Conservation (phyloP, 1,140 invertebrate genomes). For the Yoshiicerus persimilis region DNA sequence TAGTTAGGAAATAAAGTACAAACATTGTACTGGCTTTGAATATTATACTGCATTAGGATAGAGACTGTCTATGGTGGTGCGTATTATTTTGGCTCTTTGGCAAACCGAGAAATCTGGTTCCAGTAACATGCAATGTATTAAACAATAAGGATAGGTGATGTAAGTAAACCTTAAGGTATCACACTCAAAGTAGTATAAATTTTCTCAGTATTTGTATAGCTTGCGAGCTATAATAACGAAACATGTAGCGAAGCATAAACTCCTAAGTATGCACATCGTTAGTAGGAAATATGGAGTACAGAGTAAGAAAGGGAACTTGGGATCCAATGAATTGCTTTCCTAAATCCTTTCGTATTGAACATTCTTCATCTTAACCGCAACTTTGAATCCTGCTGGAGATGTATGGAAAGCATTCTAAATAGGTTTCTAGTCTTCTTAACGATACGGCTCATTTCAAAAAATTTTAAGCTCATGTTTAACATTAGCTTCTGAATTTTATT, state of each 20-base stretch:
- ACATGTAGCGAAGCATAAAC: background rate
- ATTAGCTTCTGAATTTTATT: background rate
- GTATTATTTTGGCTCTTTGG: constrained; percentile 2
- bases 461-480: background rate
- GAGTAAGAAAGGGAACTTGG: background rate
- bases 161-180: background rate
- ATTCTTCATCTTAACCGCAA: constrained; percentile 31
- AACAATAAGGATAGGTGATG: background rate
- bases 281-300: background rate
- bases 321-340: constrained; percentile 33
- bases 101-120: background rate
- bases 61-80: background rate
- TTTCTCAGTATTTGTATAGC: constrained; percentile 12
- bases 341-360: constrained; percentile 32
- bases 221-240: background rate
- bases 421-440: background rate
- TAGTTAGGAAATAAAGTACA: background rate
- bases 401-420: constrained; percentile 14
- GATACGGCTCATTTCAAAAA: background rate
- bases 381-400: constrained; percentile 30
- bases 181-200: background rate
- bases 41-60: background rate
- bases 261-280: background rate
- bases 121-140: background rate
- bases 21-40: background rate